Conservation (phyloP, 2,888 invertebrate genomes). For the Acanthosepion esculentum region DNA sequence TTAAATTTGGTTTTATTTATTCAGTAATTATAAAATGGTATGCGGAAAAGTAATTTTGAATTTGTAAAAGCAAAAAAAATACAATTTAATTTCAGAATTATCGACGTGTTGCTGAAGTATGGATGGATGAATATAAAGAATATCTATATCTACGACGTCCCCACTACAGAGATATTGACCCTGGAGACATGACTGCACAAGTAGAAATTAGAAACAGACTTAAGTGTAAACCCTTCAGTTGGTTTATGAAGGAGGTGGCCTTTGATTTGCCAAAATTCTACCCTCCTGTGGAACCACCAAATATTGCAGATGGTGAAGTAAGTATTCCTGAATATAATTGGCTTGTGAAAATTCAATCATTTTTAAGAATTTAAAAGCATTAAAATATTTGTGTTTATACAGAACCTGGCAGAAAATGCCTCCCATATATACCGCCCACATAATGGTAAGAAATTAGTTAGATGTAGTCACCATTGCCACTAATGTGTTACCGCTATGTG, state of each 20-base stretch:
- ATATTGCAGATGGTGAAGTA: conserved; percentile 87
- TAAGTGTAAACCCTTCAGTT: conserved; percentile 91
- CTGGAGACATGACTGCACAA: conserved; percentile 88
- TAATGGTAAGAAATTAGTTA: too few relatives aligned
- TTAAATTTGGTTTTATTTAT: too few relatives aligned
- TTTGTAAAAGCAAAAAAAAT: neutral
- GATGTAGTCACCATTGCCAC: too few relatives aligned
- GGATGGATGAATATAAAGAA: conserved; percentile 98
- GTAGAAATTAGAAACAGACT: conserved; percentile 83
- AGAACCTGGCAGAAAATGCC: too few relatives aligned
- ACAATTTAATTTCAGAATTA: conserved; percentile 82
- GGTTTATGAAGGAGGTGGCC: conserved; percentile 94
- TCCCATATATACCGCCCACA: too few relatives aligned
- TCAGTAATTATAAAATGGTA: too few relatives aligned
- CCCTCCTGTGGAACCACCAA: conserved; percentile 89
- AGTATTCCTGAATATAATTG: conserved; percentile 57
- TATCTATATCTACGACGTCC: conserved; percentile 87
- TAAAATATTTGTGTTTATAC: too few relatives aligned
- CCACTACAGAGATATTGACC: conserved; percentile 81
- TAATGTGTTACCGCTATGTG: too few relatives aligned
- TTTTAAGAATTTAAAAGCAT: too few relatives aligned
- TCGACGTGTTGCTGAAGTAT: conserved; percentile 93
- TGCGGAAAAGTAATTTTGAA: neutral
- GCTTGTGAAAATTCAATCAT: neutral
- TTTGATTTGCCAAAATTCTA: conserved; percentile 91